Conservation (phyloP, 2,113 vertebrate genomes). For the Paracanthobrama guichenoti region DNA sequence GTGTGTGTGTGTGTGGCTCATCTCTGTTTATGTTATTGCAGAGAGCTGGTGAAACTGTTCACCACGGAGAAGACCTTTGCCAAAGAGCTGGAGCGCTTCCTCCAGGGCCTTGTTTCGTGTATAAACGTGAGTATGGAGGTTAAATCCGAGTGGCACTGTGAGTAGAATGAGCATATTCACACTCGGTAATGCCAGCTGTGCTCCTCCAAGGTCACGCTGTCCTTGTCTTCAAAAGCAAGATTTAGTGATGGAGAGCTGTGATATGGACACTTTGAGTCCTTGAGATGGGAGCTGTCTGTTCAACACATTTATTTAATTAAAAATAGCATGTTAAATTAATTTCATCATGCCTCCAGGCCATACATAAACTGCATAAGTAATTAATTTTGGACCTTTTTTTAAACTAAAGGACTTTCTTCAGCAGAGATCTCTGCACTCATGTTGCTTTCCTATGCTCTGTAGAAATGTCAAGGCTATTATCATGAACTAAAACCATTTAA, state of each 20-base stretch:
- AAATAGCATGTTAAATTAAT: too few relatives aligned
- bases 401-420: too few relatives aligned
- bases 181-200: background rate
- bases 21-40: constrained; percentile 57
- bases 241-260: background rate
- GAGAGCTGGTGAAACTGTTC: constrained; percentile 79
- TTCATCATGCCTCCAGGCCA: too few relatives aligned
- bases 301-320: too few relatives aligned
- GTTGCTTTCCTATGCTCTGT: too few relatives aligned
- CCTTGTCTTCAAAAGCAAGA: background rate
- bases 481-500: too few relatives aligned
- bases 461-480: too few relatives aligned
- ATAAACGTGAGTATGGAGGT: constrained; percentile 65
- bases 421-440: too few relatives aligned
- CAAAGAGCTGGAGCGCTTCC: constrained; percentile 72
- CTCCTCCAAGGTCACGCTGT: background rate
- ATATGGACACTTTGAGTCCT: background rate
- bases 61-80: constrained; percentile 66
- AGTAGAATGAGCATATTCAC: background rate
- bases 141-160: background rate
- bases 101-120: constrained; percentile 64
- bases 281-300: background rate
- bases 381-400: too few relatives aligned
- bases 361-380: too few relatives aligned
- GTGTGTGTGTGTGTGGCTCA: background rate